Percentiles rank a stretch among this genome's conserved stretches.
Evolutionary conservation across 2,888 invertebrate species (phyloP).

Genomic region (Gymnocheta viridis): DNA sequence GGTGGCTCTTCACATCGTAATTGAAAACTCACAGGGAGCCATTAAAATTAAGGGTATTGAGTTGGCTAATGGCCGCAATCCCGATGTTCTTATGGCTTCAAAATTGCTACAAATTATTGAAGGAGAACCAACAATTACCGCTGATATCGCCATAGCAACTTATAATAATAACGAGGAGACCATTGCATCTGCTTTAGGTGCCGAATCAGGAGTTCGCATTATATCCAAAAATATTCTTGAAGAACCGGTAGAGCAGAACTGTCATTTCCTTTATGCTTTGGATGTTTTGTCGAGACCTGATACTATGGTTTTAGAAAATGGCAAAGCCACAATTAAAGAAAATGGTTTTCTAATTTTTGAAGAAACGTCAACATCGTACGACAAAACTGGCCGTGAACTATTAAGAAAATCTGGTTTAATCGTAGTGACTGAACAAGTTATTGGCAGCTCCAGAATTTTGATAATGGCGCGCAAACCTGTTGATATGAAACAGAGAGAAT

Average conservation of each 20-base stretch:
- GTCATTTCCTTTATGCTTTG: conserved; percentile 86
- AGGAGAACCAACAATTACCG: conserved; percentile 88
- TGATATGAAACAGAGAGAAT: conserved; percentile 78
- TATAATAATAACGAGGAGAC: conserved; percentile 83
- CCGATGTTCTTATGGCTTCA: conserved; percentile 86
- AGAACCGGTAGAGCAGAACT: conserved; percentile 86
- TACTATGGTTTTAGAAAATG: conserved; percentile 84
- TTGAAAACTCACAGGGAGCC: conserved; percentile 88
- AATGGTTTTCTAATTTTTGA: conserved; percentile 89
- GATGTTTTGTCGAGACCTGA: conserved; percentile 86
- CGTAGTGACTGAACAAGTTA: conserved; percentile 85
- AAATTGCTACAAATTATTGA: conserved; percentile 85
- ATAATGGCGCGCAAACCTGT: conserved; percentile 84
- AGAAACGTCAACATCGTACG: conserved; percentile 84
- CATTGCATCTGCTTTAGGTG: conserved; percentile 84
- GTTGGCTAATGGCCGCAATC: conserved; percentile 84
- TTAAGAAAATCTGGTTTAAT: conserved; percentile 83
- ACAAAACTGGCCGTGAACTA: conserved; percentile 80
- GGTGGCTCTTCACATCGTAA: conserved; percentile 87
- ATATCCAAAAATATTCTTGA: conserved; percentile 85
- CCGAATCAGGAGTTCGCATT: conserved; percentile 86
- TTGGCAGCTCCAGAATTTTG: conserved; percentile 85
- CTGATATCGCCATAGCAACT: conserved; percentile 85
- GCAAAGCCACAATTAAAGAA: conserved; percentile 85
- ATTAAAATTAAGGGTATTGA: conserved; percentile 89